phyloP scores from a whole-genome alignment of 2,797 vertebrate genomes.

The Lithobates sylvaticus region DNA sequence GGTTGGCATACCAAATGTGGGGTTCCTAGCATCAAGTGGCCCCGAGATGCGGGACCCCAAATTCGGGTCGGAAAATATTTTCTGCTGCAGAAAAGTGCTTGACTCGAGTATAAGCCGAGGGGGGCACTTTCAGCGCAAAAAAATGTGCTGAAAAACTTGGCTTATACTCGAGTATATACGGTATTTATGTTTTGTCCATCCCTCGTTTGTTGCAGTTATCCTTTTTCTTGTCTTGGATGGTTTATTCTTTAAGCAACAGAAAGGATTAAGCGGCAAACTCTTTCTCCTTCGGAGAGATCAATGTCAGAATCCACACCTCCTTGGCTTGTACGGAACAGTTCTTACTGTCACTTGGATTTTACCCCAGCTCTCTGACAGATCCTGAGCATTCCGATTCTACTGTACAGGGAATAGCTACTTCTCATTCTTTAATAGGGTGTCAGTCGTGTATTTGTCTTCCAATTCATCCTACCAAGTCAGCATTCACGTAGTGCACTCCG shows the following conservation, averaged over 20 bases:
- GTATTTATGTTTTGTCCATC: too few relatives aligned
- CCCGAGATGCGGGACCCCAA: too few relatives aligned
- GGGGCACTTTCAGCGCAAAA: too few relatives aligned
- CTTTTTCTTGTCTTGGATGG: background rate
- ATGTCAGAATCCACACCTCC: constrained; percentile 36
- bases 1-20: too few relatives aligned
- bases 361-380: background rate
- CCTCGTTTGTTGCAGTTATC: too few relatives aligned
- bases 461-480: constrained; percentile 23
- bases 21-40: too few relatives aligned
- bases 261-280: background rate
- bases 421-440: constrained; percentile 22
- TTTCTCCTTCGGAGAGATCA: constrained; percentile 42
- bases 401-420: background rate
- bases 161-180: too few relatives aligned
- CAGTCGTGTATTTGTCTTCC: constrained; percentile 30
- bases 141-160: too few relatives aligned
- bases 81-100: too few relatives aligned
- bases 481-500: background rate
- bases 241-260: constrained; percentile 1
- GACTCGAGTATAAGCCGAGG: too few relatives aligned
- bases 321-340: background rate
- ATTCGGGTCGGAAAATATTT: too few relatives aligned
- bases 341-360: constrained; percentile 10
- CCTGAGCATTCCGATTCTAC: background rate